These are phyloP conservation scores for Lophotis ruficrista DNA, from an alignment of 2,113 vertebrate species.

Conservation along the genomic window DNA sequence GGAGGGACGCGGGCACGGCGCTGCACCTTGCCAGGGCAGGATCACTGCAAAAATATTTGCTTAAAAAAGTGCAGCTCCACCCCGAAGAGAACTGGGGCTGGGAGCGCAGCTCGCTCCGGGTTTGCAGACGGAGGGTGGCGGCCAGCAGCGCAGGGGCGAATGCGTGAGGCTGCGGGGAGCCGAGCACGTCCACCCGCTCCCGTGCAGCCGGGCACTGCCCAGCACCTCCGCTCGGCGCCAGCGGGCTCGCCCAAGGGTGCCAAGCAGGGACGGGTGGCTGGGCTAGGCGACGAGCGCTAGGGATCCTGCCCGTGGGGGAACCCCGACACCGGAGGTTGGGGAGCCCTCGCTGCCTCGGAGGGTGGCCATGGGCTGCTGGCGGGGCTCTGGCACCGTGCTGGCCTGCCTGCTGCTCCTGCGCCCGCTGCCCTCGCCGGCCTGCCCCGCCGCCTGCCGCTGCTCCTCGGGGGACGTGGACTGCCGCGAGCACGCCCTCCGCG, in stretches of 20 bases:
- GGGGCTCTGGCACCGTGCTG: not conserved
- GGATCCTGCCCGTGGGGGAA: fast-evolving
- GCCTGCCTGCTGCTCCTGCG: not conserved
- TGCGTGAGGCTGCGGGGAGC: fast-evolving
- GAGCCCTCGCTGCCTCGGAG: fast-evolving
- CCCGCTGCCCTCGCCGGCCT: not conserved
- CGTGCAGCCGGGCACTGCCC: not conserved
- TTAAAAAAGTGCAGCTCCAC: conserved; percentile 48
- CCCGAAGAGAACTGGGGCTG: not conserved
- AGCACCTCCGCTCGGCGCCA: fast-evolving
- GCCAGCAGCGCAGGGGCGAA: not conserved
- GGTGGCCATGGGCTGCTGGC: not conserved
- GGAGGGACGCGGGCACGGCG: conserved; percentile 28
- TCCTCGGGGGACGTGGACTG: conserved; percentile 51
- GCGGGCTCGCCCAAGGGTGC: not conserved
- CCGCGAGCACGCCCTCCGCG: conserved; percentile 14
- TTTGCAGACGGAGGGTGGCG: not conserved
- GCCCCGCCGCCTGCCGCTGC: conserved; percentile 68
- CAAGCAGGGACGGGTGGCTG: not conserved
- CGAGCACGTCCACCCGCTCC: not conserved
- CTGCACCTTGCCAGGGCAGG: conserved; percentile 49
- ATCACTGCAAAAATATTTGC: conserved; percentile 64
- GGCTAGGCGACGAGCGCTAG: fast-evolving
- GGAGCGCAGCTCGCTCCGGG: not conserved
- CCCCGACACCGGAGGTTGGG: fast-evolving